Evolutionary conservation across 2,797 vertebrate species (phyloP).

Genomic region (Enteromius treurensis): DNA sequence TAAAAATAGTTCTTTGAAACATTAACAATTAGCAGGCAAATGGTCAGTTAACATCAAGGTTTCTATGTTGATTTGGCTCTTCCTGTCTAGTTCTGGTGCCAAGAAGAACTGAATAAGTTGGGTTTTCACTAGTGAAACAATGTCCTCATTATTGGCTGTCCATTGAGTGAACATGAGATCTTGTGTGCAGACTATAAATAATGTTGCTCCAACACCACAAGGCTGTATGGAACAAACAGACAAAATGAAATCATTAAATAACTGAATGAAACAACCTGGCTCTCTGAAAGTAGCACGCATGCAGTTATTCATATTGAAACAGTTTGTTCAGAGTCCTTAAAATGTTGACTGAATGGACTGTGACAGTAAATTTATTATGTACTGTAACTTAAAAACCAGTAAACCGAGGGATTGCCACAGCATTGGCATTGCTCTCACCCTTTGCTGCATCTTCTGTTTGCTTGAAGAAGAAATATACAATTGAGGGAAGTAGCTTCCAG

Average conservation of each 20-base stretch:
- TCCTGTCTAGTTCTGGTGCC: conserved; percentile 61
- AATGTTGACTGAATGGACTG: neutral
- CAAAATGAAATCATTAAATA: neutral
- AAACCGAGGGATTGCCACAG: neutral
- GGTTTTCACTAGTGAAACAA: conserved; percentile 65
- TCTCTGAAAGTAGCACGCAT: too few relatives aligned
- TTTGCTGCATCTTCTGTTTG: conserved; percentile 30
- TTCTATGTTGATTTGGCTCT: conserved; percentile 49
- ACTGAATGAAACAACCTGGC: neutral
- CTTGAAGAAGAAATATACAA: conserved; percentile 70
- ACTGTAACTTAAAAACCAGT: neutral
- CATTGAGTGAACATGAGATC: conserved; percentile 23
- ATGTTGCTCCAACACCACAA: neutral
- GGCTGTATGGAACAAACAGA: neutral
- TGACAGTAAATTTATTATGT: neutral
- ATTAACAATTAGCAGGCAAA: conserved; percentile 38
- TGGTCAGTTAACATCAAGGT: conserved; percentile 48
- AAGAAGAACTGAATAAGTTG: conserved; percentile 68
- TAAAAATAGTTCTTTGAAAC: conserved; percentile 12
- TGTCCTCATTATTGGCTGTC: conserved; percentile 32
- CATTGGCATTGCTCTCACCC: neutral
- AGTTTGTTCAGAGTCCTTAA: neutral
- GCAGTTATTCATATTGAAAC: neutral
- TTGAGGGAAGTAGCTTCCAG: conserved; percentile 78
- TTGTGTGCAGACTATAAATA: conserved; percentile 27